Base-by-base conservation (phyloP, 1,140 invertebrate species). In the Luehdorfia chinensis region DNA sequence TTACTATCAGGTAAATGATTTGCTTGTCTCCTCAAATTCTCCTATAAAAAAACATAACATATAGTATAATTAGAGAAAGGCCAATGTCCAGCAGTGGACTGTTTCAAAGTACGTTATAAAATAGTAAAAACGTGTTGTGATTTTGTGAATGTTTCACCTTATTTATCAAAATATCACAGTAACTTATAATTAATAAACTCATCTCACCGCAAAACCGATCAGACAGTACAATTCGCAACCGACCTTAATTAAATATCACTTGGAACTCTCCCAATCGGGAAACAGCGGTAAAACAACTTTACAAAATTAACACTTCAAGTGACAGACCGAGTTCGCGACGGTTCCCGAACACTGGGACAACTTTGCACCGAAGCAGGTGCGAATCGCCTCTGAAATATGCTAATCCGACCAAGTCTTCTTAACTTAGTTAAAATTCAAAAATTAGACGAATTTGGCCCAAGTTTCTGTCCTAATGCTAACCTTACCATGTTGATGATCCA, bases 321-420 rank as follows among this genome's bases (percentile, higher is more conserved):
- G 37, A n/a, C 37, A 39, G 18, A 9, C 2, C 4, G 31, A 34
- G 32, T 18, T 34, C 6, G 21, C 18, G 9, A n/a, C 37, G 23
- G 21, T n/a, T 12, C 15, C 15, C 5, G 15, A 8, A 9, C n/a
- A 23, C n/a, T n/a, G 23, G 25, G n/a, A 43, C 39, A 43, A 43
- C 39, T 43, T 43, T 43, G 13, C 39, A 0, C 5, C 23, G 19
- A 15, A 43, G 39, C 39, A 43, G 39, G 39, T 43, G 39, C 39
- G 39, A 43, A 43, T 43, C 14, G 39, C 39, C 30, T 15, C 39
- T 30, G 30, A 43, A 43, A 43, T 43, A 43, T 43, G 39, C 27
- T 43, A 43, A 43, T 43, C 39, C 25, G 14, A 27, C 39, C 25
- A 30, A 43, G 39, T 43, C 39, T 43, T 25, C 27, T 43, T 43